A percentile compares a stretch with the other conserved stretches of the same genome.
Evolutionary conservation across 2,888 invertebrate species (phyloP).

Genomic region (Hirtodrosophila alboralis): DNA sequence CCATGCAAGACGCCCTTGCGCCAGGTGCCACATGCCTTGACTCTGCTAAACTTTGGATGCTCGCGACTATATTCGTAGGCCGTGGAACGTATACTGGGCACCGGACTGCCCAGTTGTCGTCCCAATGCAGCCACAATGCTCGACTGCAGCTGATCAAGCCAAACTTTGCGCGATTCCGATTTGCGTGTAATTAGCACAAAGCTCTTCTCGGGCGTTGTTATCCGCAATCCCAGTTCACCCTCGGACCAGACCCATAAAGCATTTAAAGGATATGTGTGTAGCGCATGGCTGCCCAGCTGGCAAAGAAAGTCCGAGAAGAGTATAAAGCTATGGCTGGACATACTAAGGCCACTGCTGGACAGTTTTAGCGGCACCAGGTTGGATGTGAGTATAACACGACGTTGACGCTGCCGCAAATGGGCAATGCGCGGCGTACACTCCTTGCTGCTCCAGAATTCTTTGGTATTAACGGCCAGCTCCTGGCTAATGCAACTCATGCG

Average conservation of each 20-base stretch:
- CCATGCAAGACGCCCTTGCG: conserved; percentile 92
- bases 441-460: conserved; percentile 83
- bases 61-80: conserved; percentile 89
- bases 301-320: conserved; percentile 92
- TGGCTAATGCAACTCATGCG: conserved; percentile 79
- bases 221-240: conserved; percentile 88
- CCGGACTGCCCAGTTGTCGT: conserved; percentile 86
- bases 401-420: conserved; percentile 86
- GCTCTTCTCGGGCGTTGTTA: conserved; percentile 92
- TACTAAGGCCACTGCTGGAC: conserved; percentile 88
- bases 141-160: conserved; percentile 90
- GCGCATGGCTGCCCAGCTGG: conserved; percentile 88
- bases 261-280: conserved; percentile 88
- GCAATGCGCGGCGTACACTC: conserved; percentile 81
- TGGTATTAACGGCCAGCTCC: conserved; percentile 81
- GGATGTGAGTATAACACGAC: conserved; percentile 92
- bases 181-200: conserved; percentile 87
- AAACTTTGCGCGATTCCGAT: conserved; percentile 90
- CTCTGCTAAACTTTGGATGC: conserved; percentile 89
- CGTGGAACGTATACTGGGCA: conserved; percentile 89
- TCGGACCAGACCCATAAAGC: conserved; percentile 92
- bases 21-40: conserved; percentile 93
- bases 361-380: conserved; percentile 88
- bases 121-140: conserved; percentile 89
- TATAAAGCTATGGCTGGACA: conserved; percentile 90